Base-by-base conservation (phyloP, 2,888 invertebrate genomes). In the Darwinula stevensoni region DNA sequence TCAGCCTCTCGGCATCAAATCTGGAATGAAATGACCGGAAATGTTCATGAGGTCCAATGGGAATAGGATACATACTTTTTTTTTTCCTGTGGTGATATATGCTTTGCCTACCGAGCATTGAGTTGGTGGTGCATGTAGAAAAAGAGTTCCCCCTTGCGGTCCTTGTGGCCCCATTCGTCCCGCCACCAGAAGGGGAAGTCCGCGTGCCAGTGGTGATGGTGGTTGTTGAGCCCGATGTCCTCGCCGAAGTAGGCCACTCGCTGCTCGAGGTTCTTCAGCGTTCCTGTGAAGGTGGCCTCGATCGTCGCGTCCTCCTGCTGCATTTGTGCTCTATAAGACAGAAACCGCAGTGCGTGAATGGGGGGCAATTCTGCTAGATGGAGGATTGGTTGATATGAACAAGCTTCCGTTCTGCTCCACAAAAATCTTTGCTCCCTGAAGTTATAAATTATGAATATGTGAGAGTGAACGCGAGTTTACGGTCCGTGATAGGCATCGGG, bases 231-330 rank as follows among this genome's bases (percentile, higher is more conserved):
- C 34, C 60, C 64, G 34, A 66, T 52, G 47, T 75, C 74, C 43
- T 73, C 67, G 12, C 65, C 65, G 50, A 67, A 66, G 50, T 70
- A 70, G 22, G 62, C 54, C 34, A 70, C 40, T 35, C 56, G 58
- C 34, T 59, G 56, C 37, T 67, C 65, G 2, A 57, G 44, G 39
- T 62, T 59, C 16, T 58, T 36, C 29, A 42, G 38, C 18, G 40
- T 41, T 14, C 45, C 45, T 14, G 47, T 44, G 32, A 44, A 44
- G 34, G 41, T 40, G 38, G 42, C 41, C 16, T 37, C 31, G 27
- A 46, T 42, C 11, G 42, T 36, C 5, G 44, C 42, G n/a, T 42
- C 40, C n/a, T 38, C 38, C 34, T 36, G 35, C 13, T 18, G 31
- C 35, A 14, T 39, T 38, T 16, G 35, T 39, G 37, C 39, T 39